Percentiles rank a stretch among this genome's conserved stretches.
phyloP scores from a whole-genome alignment of 64 coral and sea anemone genomes.

The Stichodactyla mertensii region DNA sequence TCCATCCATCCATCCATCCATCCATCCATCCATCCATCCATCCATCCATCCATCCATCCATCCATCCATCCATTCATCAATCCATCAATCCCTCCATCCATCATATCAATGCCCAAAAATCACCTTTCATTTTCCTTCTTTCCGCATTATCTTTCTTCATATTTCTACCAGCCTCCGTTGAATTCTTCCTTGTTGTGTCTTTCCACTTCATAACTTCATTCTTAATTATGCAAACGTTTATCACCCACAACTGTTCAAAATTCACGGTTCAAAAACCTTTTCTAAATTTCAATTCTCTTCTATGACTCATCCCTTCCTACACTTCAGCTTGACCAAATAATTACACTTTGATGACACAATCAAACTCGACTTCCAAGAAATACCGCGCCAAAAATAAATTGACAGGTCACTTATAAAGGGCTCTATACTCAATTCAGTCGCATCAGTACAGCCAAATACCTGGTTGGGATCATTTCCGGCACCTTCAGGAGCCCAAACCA shows the following conservation, averaged over 20 bases:
- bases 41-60: not conserved
- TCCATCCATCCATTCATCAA: not conserved
- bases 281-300: not conserved
- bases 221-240: too few species aligned
- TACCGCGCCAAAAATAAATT: constrained; percentile 4
- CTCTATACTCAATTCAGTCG: too few species aligned
- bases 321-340: not conserved
- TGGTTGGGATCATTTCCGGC: not conserved
- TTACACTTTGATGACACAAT: not conserved
- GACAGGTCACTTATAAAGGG: not conserved
- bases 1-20: too few species aligned
- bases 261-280: too few species aligned
- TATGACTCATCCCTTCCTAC: not conserved
- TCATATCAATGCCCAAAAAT: not conserved
- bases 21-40: not conserved
- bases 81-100: not conserved
- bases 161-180: not conserved
- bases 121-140: not conserved
- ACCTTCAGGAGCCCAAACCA: not conserved
- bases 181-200: not conserved
- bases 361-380: not conserved
- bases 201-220: not conserved
- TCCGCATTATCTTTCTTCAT: not conserved
- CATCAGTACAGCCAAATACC: not conserved
- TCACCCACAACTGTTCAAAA: too few species aligned